These are phyloP conservation scores for Zygothrica quintamaculata DNA, from an alignment of 2,888 invertebrate species.

Conservation along the genomic window DNA sequence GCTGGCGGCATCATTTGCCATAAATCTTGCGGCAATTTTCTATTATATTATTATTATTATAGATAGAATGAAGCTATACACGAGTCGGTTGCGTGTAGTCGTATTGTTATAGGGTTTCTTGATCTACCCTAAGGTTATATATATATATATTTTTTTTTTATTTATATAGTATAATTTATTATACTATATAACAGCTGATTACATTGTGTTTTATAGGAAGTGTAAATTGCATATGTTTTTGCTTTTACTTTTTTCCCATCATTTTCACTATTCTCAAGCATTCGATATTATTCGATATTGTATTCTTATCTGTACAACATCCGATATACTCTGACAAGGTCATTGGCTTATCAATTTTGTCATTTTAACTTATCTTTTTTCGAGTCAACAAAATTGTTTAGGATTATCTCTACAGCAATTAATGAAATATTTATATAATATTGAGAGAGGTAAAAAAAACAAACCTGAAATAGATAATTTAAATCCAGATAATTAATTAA, in stretches of 20 bases:
- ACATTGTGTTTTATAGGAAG: conserved; percentile 8
- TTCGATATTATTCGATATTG: too few species aligned
- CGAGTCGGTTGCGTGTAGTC: conserved; percentile 20
- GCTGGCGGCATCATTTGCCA: conserved; percentile 39
- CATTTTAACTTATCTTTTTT: conserved; percentile 36
- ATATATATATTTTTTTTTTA: conserved; percentile 5
- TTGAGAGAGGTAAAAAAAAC: conserved; percentile 5
- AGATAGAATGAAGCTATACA: conserved; percentile 1
- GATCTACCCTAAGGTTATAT: conserved; percentile 43
- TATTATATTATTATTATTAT: too few species aligned
- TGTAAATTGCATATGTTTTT: conserved; percentile 2
- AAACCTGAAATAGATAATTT: conserved; percentile 19
- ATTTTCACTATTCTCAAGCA: conserved; percentile 3
- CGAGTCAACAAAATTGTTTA: conserved; percentile 2
- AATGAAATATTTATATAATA: conserved; percentile 24
- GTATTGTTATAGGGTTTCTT: conserved; percentile 60
- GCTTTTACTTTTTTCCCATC: background rate
- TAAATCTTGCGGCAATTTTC: conserved; percentile 40
- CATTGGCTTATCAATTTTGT: conserved; percentile 33
- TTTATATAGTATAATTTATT: background rate
- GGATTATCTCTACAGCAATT: conserved; percentile 32
- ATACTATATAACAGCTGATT: conserved; percentile 27
- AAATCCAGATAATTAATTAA: too few species aligned
- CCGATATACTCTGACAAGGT: conserved; percentile 34
- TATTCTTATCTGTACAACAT: background rate